Conservation (phyloP, 1,140 invertebrate genomes). For the Linepithema humile region DNA sequence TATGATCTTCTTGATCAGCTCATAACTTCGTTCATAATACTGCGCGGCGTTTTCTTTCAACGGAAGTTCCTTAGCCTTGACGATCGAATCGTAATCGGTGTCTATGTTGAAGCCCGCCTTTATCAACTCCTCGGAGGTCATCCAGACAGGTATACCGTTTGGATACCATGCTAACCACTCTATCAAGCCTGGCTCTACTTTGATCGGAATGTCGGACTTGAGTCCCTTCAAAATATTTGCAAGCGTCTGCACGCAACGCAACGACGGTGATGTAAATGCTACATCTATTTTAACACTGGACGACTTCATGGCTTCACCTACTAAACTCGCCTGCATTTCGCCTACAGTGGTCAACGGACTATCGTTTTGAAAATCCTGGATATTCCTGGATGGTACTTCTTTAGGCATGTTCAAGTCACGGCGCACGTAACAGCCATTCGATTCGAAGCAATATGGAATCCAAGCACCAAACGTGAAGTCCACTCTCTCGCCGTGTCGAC, state of each 20-base stretch:
- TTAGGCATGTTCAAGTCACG: constrained; percentile 96
- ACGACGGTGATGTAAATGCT: constrained; percentile 93
- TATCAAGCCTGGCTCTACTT: constrained; percentile 94
- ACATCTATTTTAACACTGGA: constrained; percentile 88
- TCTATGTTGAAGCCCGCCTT: constrained; percentile 92
- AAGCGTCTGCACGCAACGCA: constrained; percentile 95
- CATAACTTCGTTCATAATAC: constrained; percentile 89
- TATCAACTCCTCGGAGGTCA: constrained; percentile 89
- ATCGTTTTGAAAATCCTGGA: constrained; percentile 91
- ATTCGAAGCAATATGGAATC: constrained; percentile 94
- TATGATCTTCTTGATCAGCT: constrained; percentile 80
- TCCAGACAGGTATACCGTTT: constrained; percentile 91
- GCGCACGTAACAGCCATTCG: constrained; percentile 90
- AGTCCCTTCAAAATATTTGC: constrained; percentile 79
- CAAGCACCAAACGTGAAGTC: constrained; percentile 96
- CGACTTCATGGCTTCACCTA: constrained; percentile 91
- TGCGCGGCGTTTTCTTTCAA: constrained; percentile 88
- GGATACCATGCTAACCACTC: constrained; percentile 97
- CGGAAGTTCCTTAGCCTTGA: constrained; percentile 85
- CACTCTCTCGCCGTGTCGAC: constrained; percentile 94
- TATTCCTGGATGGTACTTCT: constrained; percentile 86
- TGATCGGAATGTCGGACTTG: constrained; percentile 84
- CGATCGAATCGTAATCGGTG: constrained; percentile 88
- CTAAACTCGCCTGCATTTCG: constrained; percentile 88
- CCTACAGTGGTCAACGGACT: constrained; percentile 94